Evolutionary conservation across 2,797 vertebrate species (phyloP), one percentile per base, ranked within the genome.

Genomic region (Helicolenus hilgendorfi): DNA sequence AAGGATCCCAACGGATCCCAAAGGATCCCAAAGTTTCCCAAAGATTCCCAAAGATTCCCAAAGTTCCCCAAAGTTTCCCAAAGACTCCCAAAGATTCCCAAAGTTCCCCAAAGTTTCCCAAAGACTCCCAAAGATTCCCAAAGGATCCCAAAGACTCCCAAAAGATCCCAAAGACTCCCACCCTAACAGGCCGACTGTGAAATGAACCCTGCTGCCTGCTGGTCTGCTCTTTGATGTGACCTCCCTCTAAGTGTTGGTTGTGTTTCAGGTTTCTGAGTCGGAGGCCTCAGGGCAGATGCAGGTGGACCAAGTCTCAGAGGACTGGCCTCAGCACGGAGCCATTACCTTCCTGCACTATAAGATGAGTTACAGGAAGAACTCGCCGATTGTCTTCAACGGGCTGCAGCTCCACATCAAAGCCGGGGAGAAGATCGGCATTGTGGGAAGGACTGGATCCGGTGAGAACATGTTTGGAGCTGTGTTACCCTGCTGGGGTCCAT

Each of bases 401-500:
- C 88, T 98, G 67, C 93, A 95, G 59, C 53, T 97, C 62, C 86
- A 74, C 63, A 96, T 97, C 73, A 79, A 71, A 0, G 87, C 92
- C 8, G 84, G 79, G 56, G 94, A 98, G 93, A 97, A 95, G 5
- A 79, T 97, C 4, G 97, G 96, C 33, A 97, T 97, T 11, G 95
- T 97, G 10, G 97, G 97, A 86, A 96, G 95, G 71, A 97, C 94
- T 1, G 91, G 91, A n/a, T 98, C 96, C 2, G 97, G 96, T 97
- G 85, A 93, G 96, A 14, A 11, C n/a, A 13, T 29, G 15, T 62
- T 4, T 62, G 9, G 4, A 62, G 8, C 10, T 6, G 31, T 11
- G 14, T 31, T 15, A 2, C 31, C 5, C 20, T 11, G 9, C 29
- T 33, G 9, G 18, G 9, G 33, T 14, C 11, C 2, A 7, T 22